Evolutionary conservation across 1,140 invertebrate genomes (phyloP).

Genomic region (silkworm (Bombyx mori)): ASM3026992v2 NC_085116.1:4674501-4675000

Average conservation of each 20-base stretch:
- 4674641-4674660: constrained; percentile 48
- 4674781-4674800: constrained; percentile 42
- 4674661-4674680: constrained; percentile 37
- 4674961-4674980: constrained; percentile 35
- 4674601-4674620: too few relatives aligned
- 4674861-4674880: constrained; percentile 13
- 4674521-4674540: too few relatives aligned
- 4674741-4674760: constrained; percentile 34
- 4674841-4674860: constrained; percentile 16
- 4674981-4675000: constrained; percentile 26
- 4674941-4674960: constrained; percentile 26
- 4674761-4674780: constrained; percentile 1
- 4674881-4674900: too few relatives aligned
- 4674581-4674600: too few relatives aligned
- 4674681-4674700: constrained; percentile 45
- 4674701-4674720: constrained; percentile 31
- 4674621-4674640: constrained; percentile 18
- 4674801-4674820: constrained; percentile 52
- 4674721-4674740: constrained; percentile 23
- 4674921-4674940: background rate
- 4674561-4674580: too few relatives aligned
- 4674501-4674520: too few relatives aligned
- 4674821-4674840: constrained; percentile 43
- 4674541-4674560: too few relatives aligned
- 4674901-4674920: constrained; percentile 26